Evolutionary conservation across 2,113 vertebrate genomes (phyloP).

Genomic region (Leucoraja erinaceus): DNA sequence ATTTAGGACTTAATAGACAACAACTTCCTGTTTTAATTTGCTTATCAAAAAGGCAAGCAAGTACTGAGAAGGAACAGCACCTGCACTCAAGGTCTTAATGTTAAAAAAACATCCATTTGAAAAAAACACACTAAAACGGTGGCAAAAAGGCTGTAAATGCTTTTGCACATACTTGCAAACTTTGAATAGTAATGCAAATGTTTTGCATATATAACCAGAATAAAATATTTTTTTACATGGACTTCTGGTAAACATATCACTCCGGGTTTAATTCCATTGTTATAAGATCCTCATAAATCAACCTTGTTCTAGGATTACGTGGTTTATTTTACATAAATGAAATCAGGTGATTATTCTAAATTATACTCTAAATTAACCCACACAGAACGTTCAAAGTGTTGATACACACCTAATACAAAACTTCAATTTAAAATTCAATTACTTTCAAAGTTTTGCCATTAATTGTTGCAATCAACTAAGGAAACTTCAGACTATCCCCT

Average conservation of each 20-base stretch:
- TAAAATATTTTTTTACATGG: not conserved
- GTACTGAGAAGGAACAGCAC: not conserved
- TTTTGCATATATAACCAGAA: not conserved
- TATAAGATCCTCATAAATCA: not conserved
- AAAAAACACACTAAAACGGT: not conserved
- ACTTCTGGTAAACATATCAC: not conserved
- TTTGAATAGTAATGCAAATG: not conserved
- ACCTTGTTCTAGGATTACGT: not conserved
- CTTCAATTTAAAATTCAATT: not conserved
- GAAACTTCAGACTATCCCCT: not conserved
- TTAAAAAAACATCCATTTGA: not conserved
- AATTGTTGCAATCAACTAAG: not conserved
- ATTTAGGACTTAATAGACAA: not conserved
- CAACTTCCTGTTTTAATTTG: not conserved
- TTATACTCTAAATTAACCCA: not conserved
- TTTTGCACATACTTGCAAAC: not conserved
- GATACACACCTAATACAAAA: not conserved
- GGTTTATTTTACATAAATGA: not conserved
- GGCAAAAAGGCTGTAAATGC: not conserved
- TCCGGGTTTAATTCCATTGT: not conserved
- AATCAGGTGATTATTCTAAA: not conserved
- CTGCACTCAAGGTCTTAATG: no score
- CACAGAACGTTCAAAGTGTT: not conserved
- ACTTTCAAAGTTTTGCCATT: not conserved
- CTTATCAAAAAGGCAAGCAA: not conserved